These are phyloP conservation scores for Leucopternis melanops DNA, from an alignment of 2,113 vertebrate genomes.

Conservation along the genomic window DNA sequence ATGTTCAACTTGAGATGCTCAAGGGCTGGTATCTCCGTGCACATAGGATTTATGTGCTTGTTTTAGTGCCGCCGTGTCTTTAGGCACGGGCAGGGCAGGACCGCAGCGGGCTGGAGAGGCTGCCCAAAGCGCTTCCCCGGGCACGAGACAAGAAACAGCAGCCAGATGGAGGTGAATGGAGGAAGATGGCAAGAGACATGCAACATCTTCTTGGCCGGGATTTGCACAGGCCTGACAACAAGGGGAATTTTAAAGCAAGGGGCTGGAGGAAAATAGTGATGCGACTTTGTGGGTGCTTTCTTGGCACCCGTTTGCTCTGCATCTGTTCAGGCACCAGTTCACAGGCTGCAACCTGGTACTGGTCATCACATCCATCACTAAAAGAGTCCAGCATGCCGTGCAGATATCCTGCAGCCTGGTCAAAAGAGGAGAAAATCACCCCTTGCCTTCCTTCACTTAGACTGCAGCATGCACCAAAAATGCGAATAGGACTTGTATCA, in stretches of 20 bases:
- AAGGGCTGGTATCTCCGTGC: neutral
- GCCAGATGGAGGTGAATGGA: neutral
- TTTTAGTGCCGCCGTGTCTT: neutral
- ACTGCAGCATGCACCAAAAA: neutral
- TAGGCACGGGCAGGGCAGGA: neutral
- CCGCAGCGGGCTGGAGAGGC: neutral
- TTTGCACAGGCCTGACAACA: neutral
- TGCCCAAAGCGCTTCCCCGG: neutral
- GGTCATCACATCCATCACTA: too few relatives aligned
- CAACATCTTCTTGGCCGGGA: neutral
- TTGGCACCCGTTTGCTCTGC: neutral
- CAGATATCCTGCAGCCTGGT: neutral
- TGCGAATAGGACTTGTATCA: fast-evolving
- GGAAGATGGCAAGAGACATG: neutral
- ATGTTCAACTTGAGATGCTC: neutral
- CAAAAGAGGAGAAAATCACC: neutral
- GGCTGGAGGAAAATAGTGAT: neutral
- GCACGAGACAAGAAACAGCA: neutral
- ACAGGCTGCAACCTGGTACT: neutral
- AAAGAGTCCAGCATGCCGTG: neutral
- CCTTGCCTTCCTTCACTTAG: neutral
- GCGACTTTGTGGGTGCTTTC: neutral
- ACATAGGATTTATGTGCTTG: fast-evolving
- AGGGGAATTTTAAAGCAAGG: neutral
- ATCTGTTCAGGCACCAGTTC: neutral